Conservation (phyloP, 2,797 vertebrate genomes). For the Oreochromis mossambicus region DNA sequence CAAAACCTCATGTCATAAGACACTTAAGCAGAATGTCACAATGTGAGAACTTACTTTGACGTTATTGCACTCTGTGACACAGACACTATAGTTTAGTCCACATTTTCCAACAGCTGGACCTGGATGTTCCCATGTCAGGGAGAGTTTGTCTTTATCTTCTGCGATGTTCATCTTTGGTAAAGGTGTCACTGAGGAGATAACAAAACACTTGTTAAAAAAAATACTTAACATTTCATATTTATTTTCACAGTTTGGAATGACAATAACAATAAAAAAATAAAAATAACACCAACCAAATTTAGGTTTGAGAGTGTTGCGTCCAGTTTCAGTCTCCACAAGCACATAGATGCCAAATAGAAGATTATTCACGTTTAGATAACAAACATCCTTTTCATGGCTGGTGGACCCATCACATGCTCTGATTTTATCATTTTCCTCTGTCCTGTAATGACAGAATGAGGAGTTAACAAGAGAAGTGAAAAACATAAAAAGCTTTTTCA, state of each 20-base stretch:
- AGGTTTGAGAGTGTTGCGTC: background rate
- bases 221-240: background rate
- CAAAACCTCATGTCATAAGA: background rate
- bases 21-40: background rate
- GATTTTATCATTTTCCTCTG: rapidly evolving
- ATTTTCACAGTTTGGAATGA: background rate
- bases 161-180: background rate
- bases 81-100: background rate
- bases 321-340: background rate
- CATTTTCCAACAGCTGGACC: rapidly evolving
- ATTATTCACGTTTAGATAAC: background rate
- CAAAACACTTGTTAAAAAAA: background rate
- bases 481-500: background rate
- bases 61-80: slow-evolving; percentile 4
- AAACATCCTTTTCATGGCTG: background rate
- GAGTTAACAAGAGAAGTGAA: background rate
- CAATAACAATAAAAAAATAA: background rate
- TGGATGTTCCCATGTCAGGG: background rate
- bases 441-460: background rate
- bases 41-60: background rate
- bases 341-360: rapidly evolving
- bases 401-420: background rate
- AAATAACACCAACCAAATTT: slow-evolving; percentile 11
- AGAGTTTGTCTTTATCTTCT: background rate
- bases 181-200: background rate